These are phyloP conservation scores for Plagodis dolabraria DNA, from an alignment of 2,888 invertebrate species.

Conservation along the genomic window DNA sequence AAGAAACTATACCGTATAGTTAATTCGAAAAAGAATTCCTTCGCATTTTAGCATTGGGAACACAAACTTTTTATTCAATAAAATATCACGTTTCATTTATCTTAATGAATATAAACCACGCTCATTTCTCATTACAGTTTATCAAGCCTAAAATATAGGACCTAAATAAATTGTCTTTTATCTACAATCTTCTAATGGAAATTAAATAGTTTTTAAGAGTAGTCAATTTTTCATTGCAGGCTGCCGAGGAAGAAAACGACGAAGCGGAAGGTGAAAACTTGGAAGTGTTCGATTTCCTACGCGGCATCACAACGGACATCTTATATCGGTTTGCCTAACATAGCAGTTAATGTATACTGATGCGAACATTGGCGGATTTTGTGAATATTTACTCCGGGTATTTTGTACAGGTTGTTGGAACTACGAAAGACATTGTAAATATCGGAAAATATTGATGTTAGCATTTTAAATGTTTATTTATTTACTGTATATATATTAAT, in stretches of 20 bases:
- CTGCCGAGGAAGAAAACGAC: conserved; percentile 46
- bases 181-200: conserved; percentile 24
- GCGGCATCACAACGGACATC: conserved; percentile 74
- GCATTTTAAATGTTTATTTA: conserved; percentile 11
- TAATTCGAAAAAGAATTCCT: conserved; percentile 1
- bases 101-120: conserved; percentile 13
- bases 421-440: conserved; percentile 25
- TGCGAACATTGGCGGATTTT: conserved; percentile 1
- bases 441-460: conserved; percentile 20
- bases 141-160: conserved; percentile 15
- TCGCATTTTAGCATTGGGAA: conserved; percentile 2
- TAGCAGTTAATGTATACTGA: conserved; percentile 13
- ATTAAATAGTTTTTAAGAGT: conserved; percentile 23
- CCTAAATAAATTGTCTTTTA: conserved; percentile 24
- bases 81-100: conserved; percentile 13
- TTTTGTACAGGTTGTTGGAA: conserved; percentile 8
- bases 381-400: not conserved
- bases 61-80: not conserved
- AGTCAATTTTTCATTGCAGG: conserved; percentile 49
- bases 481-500: conserved; percentile 14
- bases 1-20: not conserved
- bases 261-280: conserved; percentile 57
- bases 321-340: conserved; percentile 68
- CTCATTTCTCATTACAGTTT: conserved; percentile 18
- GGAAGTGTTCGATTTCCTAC: conserved; percentile 72